Evolutionary conservation across 2,113 vertebrate species (phyloP), one percentile per base, ranked within the genome.

Genomic region (Callionymus lyra): DNA sequence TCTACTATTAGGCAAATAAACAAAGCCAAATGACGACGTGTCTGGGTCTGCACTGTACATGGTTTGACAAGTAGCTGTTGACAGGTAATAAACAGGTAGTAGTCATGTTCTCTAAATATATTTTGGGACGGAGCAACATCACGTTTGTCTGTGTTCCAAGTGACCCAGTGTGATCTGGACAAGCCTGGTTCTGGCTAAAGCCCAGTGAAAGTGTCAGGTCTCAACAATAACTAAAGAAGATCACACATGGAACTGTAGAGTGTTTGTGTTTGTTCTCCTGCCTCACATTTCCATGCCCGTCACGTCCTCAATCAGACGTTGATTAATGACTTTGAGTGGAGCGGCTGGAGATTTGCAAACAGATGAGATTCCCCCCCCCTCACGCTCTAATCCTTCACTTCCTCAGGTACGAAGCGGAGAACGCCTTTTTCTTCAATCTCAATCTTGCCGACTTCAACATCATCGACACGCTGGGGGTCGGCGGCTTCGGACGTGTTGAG

Each of bases 391-490:
- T 16, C 17, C 42, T 12, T 44, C n/a, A 17, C n/a, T 42, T 19
- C 50, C 43, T 9, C 87, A 98, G 94, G 90, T 97, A 95, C 0
- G 94, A 98, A 46, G 86, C 79, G 11, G 86, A 87, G 60, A 87
- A 86, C 3, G 83, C 82, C 1, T 87, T 87, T 71, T 87, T 86
- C 82, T 84, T 78, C 70, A 86, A 63, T 56, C 77, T 86, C 59
- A 86, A 84, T 67, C 72, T 87, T 35, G 73, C 70, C 5, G 86
- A 87, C 73, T 87, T 87, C 68, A 87, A 86, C 75, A 87, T 87
- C 72, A 86, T 87, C 12, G 84, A 87, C 72, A 99, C 95, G 3
- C 87, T 99, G 14, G 95, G 95, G 54, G 93, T 99, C 1, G 95
- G 95, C 70, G 95, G 95, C 47, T 87, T 87, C 31, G 86, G 86